Evolutionary conservation across 1,140 invertebrate genomes (phyloP), one percentile per base, ranked within the genome.

Genomic region (Drosophila takahashii): DNA sequence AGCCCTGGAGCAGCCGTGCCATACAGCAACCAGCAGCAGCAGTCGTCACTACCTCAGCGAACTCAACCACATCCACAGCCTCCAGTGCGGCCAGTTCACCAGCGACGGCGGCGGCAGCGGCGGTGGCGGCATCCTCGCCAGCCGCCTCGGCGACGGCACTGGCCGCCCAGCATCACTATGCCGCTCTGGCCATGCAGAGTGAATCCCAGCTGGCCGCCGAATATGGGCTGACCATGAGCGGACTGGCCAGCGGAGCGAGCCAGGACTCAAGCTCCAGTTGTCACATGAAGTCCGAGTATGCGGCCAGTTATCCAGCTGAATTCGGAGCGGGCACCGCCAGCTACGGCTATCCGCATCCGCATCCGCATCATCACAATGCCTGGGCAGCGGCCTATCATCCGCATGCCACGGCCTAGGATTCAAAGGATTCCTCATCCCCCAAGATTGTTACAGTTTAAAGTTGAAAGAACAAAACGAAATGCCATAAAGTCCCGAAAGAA

Each of bases 321-420:
- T 90, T 91, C 22, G 57, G 77, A 4, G 54, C 62, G 0, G 72
- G 60, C 45, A 52, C 51, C 6, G 53, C 83, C 15, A 61, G 67
- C 26, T 91, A 90, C 18, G 66, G 73, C 15, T 79, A 83, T 39
- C 62, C 70, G 11, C 67, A 45, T 26, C 44, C 44, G 53, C 83
- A 85, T 36, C 76, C 77, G 36, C 81, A 90, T 34, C 75, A 81
- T 44, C 89, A 81, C 37, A 90, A 90, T 58, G 75, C 89, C 50
- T 91, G 89, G 87, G 72, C 89, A 53, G 70, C 89, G 32, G 89
- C 89, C 47, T 85, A 91, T 53, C 90, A 91, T 72, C 77, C 90
- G 7, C 90, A 91, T 76, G 83, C 85, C 29, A 84, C 84, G 5
- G 81, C 83, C 53, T 91, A 89, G 53, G 47, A 39, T 1, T 0